Percentiles rank a stretch among this genome's conserved stretches.
Conservation (phyloP, 2,797 vertebrate genomes). For the Valencia hispanica region DNA sequence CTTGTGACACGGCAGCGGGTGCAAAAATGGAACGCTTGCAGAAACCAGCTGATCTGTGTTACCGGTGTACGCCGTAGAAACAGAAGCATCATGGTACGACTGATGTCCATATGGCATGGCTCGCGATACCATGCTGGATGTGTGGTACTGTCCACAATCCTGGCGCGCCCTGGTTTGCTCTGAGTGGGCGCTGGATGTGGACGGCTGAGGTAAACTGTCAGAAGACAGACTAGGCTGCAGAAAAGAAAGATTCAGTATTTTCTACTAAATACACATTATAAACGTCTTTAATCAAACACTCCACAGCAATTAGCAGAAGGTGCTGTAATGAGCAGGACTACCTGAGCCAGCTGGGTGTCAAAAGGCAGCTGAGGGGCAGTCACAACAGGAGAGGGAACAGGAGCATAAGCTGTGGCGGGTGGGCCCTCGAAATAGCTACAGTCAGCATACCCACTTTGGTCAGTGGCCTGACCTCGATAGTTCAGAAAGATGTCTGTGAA, state of each 20-base stretch:
- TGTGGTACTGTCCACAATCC: conserved; percentile 78
- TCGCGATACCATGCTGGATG: conserved; percentile 59
- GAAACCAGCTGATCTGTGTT: conserved; percentile 48
- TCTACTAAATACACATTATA: not conserved
- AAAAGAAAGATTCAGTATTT: not conserved
- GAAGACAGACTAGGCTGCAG: conserved; percentile 68
- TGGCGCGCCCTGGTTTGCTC: conserved; percentile 63
- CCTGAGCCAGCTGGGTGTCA: conserved; percentile 76
- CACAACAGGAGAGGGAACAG: conserved; percentile 46
- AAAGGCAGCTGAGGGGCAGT: conserved; percentile 65
- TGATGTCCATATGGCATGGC: conserved; percentile 65
- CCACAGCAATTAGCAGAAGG: not conserved
- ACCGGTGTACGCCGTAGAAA: conserved; percentile 45
- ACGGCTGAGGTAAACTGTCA: conserved; percentile 58
- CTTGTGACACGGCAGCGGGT: conserved; percentile 72
- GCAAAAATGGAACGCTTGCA: conserved; percentile 71
- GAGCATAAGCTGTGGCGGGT: conserved; percentile 56
- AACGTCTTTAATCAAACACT: not conserved
- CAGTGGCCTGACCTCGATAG: conserved; percentile 69
- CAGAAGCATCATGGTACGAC: conserved; percentile 49
- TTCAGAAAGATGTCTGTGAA: conserved; percentile 81
- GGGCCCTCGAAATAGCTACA: conserved; percentile 76
- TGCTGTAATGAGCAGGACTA: conserved; percentile 34
- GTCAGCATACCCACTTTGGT: conserved; percentile 73
- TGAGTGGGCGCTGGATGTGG: conserved; percentile 54